These are phyloP conservation scores for Pontoporia blainvillei DNA, from an alignment of 2,113 vertebrate species.

Conservation along the genomic window DNA sequence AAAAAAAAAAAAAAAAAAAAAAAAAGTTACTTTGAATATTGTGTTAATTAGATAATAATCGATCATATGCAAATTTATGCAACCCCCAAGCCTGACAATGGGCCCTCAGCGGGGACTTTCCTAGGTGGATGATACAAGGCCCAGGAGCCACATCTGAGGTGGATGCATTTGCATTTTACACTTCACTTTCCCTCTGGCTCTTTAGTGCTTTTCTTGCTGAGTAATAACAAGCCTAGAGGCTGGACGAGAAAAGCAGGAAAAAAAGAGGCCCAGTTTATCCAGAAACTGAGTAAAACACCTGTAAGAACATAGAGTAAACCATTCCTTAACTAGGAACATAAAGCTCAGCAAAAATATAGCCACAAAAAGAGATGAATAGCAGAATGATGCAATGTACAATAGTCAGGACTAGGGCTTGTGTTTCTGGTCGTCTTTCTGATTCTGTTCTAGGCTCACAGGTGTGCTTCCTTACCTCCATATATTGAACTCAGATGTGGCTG, in stretches of 20 bases:
- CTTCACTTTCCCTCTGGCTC: neutral
- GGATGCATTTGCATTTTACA: neutral
- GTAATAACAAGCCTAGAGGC: neutral
- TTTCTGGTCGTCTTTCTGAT: neutral
- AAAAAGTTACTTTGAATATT: neutral
- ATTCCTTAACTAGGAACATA: neutral
- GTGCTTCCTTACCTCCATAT: neutral
- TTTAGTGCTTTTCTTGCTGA: neutral
- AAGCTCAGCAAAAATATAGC: neutral
- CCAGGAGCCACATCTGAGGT: neutral
- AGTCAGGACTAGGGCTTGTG: neutral
- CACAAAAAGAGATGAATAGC: neutral
- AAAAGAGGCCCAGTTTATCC: neutral
- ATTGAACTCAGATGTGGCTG: neutral
- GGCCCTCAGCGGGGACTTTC: neutral
- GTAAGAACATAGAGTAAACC: neutral
- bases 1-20: too few relatives aligned
- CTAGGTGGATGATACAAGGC: neutral
- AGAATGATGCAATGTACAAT: rapidly evolving
- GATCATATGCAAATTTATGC: neutral
- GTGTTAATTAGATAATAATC: neutral
- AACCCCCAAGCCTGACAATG: neutral
- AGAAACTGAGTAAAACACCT: neutral
- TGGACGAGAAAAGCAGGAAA: slow-evolving; percentile 6
- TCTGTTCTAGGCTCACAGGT: neutral